Percentiles rank a stretch among this genome's conserved stretches.
Evolutionary conservation across 2,113 vertebrate genomes (phyloP).

Genomic region (cat (Felis catus)): DNA sequence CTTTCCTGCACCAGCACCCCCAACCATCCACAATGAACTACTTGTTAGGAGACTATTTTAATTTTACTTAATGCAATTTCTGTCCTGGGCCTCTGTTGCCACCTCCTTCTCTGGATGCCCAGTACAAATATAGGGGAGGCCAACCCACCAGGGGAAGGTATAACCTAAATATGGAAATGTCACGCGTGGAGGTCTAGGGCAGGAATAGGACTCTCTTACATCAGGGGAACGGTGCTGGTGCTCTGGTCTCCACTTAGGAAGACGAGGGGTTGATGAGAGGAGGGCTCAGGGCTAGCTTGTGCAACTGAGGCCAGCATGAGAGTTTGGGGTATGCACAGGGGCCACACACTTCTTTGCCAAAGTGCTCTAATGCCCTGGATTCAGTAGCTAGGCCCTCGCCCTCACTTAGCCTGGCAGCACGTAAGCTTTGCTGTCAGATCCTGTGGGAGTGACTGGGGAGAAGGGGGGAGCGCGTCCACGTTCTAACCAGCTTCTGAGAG

Average conservation of each 20-base stretch:
- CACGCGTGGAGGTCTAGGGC: background rate
- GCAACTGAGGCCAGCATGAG: background rate
- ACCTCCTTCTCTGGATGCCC: constrained; percentile 44
- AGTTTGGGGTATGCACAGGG: background rate
- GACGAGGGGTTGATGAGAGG: background rate
- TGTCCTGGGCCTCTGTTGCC: constrained; percentile 52
- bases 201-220: background rate
- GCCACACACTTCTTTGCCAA: background rate
- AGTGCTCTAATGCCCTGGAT: background rate
- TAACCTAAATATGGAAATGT: background rate
- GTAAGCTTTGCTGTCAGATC: background rate
- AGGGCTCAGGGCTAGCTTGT: background rate
- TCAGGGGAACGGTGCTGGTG: background rate
- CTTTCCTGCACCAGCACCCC: constrained; percentile 67
- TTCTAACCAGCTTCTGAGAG: background rate
- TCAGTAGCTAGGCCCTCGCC: background rate
- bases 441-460: too few relatives aligned
- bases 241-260: constrained; percentile 14
- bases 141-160: background rate
- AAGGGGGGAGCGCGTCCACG: background rate
- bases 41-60: constrained; percentile 84
- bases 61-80: constrained; percentile 83
- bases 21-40: constrained; percentile 79
- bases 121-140: background rate
- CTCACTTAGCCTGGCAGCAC: background rate